phyloP scores from a whole-genome alignment of 1,140 invertebrate species.

The Phortica variegata region DNA sequence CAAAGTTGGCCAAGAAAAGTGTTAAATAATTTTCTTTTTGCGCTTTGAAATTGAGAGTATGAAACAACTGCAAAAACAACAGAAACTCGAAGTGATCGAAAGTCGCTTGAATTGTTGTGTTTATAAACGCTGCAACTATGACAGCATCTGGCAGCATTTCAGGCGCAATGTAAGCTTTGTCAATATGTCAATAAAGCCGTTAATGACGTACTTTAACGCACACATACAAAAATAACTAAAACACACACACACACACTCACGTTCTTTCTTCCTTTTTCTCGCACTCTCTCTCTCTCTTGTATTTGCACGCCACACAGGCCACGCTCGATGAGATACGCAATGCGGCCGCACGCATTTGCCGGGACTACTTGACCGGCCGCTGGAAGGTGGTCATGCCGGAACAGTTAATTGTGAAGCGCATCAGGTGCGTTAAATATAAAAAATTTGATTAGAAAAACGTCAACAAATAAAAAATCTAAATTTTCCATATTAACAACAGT shows the following conservation, averaged over 20 bases:
- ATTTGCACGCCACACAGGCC: constrained; percentile 29
- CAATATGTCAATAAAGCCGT: background rate
- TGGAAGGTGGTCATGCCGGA: constrained; percentile 79
- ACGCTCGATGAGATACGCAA: constrained; percentile 70
- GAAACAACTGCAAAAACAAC: constrained; percentile 33
- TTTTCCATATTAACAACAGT: constrained; percentile 57
- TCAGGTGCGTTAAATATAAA: constrained; percentile 66
- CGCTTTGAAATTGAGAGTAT: constrained; percentile 24
- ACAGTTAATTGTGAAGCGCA: constrained; percentile 75
- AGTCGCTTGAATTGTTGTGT: constrained; percentile 34
- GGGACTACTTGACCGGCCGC: constrained; percentile 81
- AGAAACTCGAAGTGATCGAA: constrained; percentile 3
- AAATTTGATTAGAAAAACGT: background rate
- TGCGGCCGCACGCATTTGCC: constrained; percentile 80
- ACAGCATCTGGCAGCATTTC: constrained; percentile 40
- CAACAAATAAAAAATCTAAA: constrained; percentile 1
- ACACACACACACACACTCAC: constrained; percentile 3
- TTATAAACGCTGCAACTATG: constrained; percentile 38
- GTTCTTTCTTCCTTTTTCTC: background rate
- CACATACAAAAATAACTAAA: background rate
- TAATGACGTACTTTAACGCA: constrained; percentile 7
- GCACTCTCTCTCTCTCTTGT: background rate
- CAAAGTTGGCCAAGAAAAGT: constrained; percentile 8
- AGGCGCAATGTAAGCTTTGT: constrained; percentile 32
- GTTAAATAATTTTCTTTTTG: constrained; percentile 33